phyloP scores from a whole-genome alignment of 1,140 invertebrate species.

The Trissolcus basalis region DNA sequence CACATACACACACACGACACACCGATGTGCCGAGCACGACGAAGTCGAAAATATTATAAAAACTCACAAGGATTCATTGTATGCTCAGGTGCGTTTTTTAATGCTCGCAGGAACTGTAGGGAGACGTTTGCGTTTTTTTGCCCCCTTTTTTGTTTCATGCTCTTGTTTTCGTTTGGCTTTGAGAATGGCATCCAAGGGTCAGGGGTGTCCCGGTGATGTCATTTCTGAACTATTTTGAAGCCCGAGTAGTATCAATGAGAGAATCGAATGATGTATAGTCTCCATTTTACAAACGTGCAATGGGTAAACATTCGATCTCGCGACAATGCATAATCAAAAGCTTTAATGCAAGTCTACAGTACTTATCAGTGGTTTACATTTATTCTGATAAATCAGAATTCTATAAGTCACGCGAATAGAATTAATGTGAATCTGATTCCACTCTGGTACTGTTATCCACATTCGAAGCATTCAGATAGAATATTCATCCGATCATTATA shows the following conservation, averaged over 20 bases:
- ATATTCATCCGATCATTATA: no score
- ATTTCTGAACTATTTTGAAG: constrained; percentile 23
- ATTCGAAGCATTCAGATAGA: no score
- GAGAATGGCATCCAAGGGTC: constrained; percentile 13
- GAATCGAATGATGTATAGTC: constrained; percentile 9
- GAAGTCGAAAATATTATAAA: constrained; percentile 48
- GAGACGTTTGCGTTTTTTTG: constrained; percentile 23
- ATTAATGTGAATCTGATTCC: no score
- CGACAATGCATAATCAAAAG: no score
- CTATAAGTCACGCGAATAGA: no score
- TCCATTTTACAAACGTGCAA: constrained; percentile 26
- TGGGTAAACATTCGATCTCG: no score
- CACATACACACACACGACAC: constrained; percentile 20
- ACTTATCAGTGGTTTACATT: no score
- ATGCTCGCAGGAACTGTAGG: constrained; percentile 16
- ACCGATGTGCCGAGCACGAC: constrained; percentile 31
- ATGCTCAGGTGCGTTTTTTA: constrained; percentile 31
- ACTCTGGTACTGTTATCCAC: no score
- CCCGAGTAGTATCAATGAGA: constrained; percentile 4
- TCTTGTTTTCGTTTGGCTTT: constrained; percentile 35
- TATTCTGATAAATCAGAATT: no score
- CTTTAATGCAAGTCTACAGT: no score
- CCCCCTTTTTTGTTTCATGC: constrained; percentile 8
- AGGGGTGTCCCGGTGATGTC: constrained; percentile 31
- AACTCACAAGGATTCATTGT: constrained; percentile 43